Evolutionary conservation across 2,888 invertebrate genomes (phyloP).

Genomic region (Tetragonula carbonaria): DNA sequence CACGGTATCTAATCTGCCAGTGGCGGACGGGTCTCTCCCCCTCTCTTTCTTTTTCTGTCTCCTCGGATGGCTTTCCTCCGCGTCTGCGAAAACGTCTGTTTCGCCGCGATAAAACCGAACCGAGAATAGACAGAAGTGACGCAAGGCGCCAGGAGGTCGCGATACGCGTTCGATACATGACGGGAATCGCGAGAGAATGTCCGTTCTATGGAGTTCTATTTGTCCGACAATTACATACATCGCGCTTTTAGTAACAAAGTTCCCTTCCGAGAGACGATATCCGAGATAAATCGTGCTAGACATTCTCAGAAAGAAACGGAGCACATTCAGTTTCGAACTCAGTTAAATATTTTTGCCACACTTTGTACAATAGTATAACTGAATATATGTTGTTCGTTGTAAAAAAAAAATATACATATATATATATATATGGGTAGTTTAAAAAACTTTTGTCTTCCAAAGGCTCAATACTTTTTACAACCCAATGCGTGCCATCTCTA

Average conservation of each 20-base stretch:
- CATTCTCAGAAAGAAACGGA: no score
- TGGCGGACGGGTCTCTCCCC: constrained; percentile 17
- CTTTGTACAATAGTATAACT: no score
- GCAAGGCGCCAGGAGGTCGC: constrained; percentile 70
- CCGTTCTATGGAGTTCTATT: neutral
- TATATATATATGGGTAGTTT: no score
- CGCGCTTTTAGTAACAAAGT: neutral
- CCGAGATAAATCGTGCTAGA: neutral
- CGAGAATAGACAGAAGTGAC: constrained; percentile 77
- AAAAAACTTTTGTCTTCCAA: no score
- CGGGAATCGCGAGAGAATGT: constrained; percentile 44
- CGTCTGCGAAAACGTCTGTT: constrained; percentile 28
- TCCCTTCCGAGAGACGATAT: neutral
- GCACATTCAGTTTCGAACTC: no score
- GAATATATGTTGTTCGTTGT: no score
- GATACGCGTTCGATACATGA: constrained; percentile 69
- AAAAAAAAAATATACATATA: no score
- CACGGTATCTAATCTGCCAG: constrained; percentile 52
- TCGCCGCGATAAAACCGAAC: constrained; percentile 69
- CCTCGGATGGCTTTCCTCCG: constrained; percentile 30
- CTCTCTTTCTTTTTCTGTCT: neutral
- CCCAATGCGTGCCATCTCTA: neutral
- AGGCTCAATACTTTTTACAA: no score
- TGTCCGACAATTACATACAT: no score
- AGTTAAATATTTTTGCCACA: no score